Evolutionary conservation across 2,888 invertebrate species (phyloP).

Genomic region (Disparrhopalites patrizii): DNA sequence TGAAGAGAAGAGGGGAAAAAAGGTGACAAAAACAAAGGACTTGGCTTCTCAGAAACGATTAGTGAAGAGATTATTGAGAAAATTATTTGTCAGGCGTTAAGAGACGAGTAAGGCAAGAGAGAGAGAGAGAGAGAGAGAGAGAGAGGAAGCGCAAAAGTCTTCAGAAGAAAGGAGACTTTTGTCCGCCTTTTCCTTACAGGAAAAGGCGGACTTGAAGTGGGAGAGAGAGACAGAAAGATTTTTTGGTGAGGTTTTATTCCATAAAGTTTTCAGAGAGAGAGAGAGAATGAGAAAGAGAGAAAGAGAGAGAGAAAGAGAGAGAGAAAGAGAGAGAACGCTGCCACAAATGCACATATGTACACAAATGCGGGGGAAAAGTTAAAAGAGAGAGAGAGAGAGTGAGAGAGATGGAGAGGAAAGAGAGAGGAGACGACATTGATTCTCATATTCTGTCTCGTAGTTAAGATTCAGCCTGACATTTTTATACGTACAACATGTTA

Average conservation of each 20-base stretch:
- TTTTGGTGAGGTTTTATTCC: too few relatives aligned
- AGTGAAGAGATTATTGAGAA: slow-evolving; percentile 11
- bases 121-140: not conserved
- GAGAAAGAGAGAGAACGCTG: not conserved
- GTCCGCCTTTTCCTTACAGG: not conserved
- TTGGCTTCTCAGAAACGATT: slow-evolving; percentile 24
- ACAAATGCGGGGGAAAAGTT: not conserved
- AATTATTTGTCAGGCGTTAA: slow-evolving; percentile 25
- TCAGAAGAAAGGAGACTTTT: too few relatives aligned
- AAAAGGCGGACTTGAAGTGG: not conserved
- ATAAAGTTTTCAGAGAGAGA: too few relatives aligned
- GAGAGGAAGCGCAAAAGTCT: not conserved
- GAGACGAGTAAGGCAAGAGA: not conserved
- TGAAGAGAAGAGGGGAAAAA: not conserved
- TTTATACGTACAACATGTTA: slow-evolving; percentile 17
- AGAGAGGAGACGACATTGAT: slow-evolving; percentile 8
- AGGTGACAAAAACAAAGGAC: slow-evolving; percentile 21
- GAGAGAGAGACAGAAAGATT: not conserved
- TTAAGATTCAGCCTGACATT: slow-evolving; percentile 22
- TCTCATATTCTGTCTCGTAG: not conserved
- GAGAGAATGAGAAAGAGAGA: slow-evolving; percentile 1
- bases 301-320: not conserved
- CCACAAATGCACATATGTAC: not conserved
- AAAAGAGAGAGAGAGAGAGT: not conserved
- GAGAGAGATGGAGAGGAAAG: not conserved